Conservation (phyloP, 2,113 vertebrate species). For the Ondatra zibethicus region DNA sequence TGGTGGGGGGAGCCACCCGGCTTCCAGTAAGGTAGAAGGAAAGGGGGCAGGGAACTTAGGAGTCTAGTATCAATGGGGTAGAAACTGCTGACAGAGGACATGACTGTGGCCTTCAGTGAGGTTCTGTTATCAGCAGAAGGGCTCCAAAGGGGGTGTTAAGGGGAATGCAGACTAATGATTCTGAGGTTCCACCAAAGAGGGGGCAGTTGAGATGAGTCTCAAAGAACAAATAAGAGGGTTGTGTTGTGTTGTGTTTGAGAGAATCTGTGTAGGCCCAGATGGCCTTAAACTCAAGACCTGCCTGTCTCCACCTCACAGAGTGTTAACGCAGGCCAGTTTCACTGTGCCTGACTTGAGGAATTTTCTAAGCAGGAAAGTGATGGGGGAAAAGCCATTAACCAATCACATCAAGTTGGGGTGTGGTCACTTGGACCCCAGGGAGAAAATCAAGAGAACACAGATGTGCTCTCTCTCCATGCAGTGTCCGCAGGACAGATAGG, state of each 20-base stretch:
- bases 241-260: not conserved
- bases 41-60: not conserved
- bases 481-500: no score
- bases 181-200: not conserved
- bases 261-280: not conserved
- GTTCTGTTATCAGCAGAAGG: not conserved
- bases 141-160: not conserved
- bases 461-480: no score
- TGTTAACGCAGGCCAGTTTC: not conserved
- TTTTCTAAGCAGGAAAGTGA: not conserved
- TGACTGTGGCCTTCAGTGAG: not conserved
- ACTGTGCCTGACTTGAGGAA: not conserved
- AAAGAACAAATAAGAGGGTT: not conserved
- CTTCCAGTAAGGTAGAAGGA: not conserved
- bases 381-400: no score
- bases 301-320: not conserved
- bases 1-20: not conserved
- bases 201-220: not conserved
- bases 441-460: no score
- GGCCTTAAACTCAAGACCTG: not conserved
- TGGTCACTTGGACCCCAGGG: no score
- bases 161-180: not conserved
- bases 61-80: not conserved
- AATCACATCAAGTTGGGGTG: no score
- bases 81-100: not conserved